A percentile compares a stretch with the other conserved stretches of the same genome.
These are phyloP conservation scores for Acipenser ruthenus DNA, from an alignment of 2,797 vertebrate species.

Conservation along the genomic window DNA sequence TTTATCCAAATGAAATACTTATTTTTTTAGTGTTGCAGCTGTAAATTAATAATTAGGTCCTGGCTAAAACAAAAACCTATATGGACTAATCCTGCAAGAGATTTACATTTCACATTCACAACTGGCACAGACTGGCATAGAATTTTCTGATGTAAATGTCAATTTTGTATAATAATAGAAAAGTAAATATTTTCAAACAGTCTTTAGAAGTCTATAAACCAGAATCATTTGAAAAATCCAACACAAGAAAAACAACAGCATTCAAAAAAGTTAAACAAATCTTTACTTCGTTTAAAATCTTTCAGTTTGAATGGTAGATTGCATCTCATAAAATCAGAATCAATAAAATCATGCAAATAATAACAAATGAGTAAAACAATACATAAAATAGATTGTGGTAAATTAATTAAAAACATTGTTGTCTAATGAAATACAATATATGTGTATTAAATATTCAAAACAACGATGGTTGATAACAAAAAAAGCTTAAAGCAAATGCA, in stretches of 20 bases:
- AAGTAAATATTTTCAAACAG: no score
- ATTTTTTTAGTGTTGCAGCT: no score
- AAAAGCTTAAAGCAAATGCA: constrained; percentile 6
- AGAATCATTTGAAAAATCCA: neutral
- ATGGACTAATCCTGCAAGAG: no score
- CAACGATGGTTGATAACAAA: constrained; percentile 6
- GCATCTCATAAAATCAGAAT: constrained; percentile 23
- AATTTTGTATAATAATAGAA: no score
- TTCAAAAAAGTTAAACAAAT: constrained; percentile 13
- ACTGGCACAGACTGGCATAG: no score
- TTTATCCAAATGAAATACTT: no score
- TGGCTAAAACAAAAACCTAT: no score
- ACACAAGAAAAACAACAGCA: neutral
- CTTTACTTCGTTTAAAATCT: constrained; percentile 39
- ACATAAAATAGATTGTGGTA: constrained; percentile 20
- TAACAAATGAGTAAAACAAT: constrained; percentile 8
- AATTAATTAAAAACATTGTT: constrained; percentile 15
- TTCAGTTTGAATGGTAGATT: constrained; percentile 26
- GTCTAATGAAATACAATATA: constrained; percentile 3
- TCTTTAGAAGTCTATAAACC: no score
- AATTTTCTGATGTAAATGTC: no score
- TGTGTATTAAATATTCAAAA: constrained; percentile 5
- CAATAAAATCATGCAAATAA: constrained; percentile 18
- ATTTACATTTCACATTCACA: no score
- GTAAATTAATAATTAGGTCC: no score